These are phyloP conservation scores for Yoshiicerus persimilis DNA, from an alignment of 1,140 invertebrate genomes.

Conservation along the genomic window DNA sequence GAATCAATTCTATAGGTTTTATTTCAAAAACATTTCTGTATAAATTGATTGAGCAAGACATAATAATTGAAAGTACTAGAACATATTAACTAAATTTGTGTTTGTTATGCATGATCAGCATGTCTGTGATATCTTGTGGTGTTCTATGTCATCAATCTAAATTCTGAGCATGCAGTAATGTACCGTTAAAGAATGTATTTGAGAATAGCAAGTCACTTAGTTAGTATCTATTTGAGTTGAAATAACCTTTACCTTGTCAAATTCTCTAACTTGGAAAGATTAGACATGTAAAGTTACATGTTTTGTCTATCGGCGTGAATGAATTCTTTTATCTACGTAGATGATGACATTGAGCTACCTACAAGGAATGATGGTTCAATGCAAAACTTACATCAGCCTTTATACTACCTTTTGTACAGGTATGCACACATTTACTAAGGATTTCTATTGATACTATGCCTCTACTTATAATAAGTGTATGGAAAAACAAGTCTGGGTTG, in stretches of 20 bases:
- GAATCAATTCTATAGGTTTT: too few relatives aligned
- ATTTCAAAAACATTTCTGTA: too few relatives aligned
- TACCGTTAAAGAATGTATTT: background rate
- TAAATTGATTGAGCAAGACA: too few relatives aligned
- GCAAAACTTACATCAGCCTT: background rate
- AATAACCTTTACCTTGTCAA: slow-evolving; percentile 22
- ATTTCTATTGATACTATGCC: background rate
- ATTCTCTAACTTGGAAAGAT: background rate
- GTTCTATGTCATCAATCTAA: background rate
- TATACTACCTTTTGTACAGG: background rate
- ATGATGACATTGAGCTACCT: background rate
- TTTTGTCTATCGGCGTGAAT: background rate
- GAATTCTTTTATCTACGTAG: background rate
- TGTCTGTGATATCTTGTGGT: too few relatives aligned
- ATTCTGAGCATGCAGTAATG: background rate
- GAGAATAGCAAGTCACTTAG: background rate
- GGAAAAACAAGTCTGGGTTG: too few relatives aligned
- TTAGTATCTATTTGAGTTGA: background rate
- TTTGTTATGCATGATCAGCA: too few relatives aligned
- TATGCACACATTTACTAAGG: background rate
- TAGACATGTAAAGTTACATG: background rate
- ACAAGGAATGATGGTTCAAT: background rate
- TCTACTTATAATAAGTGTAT: too few relatives aligned
- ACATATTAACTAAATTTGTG: too few relatives aligned
- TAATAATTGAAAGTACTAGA: too few relatives aligned